phyloP scores from a whole-genome alignment of 2,797 vertebrate genomes.

The Rousettus madagascariensis region DNA sequence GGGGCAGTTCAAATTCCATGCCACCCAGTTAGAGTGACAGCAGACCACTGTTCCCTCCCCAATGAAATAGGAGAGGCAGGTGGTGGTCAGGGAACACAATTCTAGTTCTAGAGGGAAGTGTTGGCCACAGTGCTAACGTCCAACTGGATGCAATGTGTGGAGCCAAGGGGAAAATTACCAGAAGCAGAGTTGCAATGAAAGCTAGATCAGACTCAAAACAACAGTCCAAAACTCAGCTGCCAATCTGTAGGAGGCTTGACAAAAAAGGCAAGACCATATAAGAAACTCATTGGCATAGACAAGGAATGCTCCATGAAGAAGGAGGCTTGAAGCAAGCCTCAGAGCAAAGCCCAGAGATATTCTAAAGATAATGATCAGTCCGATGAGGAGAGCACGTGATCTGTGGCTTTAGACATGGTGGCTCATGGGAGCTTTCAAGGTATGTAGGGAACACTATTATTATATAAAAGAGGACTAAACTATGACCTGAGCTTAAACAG shows the following conservation, averaged over 20 bases:
- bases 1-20: neutral
- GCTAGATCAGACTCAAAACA: neutral
- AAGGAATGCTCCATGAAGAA: neutral
- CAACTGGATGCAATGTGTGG: neutral
- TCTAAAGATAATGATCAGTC: neutral
- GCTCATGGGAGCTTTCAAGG: neutral
- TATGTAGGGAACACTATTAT: neutral
- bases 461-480: neutral
- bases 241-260: neutral
- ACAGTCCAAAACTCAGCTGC: neutral
- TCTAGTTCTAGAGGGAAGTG: neutral
- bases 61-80: neutral
- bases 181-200: neutral
- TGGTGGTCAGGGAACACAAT: neutral
- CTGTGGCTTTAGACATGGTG: neutral
- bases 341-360: neutral
- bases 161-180: conserved; percentile 2
- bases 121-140: neutral
- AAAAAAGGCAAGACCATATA: neutral
- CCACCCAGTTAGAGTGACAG: conserved; percentile 1
- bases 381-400: neutral
- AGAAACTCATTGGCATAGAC: neutral
- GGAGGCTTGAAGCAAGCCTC: neutral
- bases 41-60: neutral
- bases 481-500: neutral